Percentiles rank a stretch among this genome's conserved stretches.
phyloP scores from a whole-genome alignment of 1,140 invertebrate genomes.

The Antheraea mylitta region DNA sequence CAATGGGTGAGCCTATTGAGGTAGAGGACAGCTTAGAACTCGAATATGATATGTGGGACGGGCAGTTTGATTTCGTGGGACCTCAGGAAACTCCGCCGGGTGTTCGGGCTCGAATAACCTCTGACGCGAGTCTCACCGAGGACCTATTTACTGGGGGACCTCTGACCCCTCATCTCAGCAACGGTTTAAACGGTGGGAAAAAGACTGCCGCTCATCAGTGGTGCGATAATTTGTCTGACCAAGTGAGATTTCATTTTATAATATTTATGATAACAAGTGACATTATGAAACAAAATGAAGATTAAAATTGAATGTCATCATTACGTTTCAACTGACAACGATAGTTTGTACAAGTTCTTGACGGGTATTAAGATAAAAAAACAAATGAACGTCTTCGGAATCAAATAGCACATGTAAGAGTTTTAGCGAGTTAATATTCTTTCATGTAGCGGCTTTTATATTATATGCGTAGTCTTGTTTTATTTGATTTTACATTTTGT shows the following conservation, averaged over 20 bases:
- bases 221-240: slow-evolving; percentile 79
- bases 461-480: no score
- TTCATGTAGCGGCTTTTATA: no score
- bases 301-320: neutral
- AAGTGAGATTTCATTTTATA: slow-evolving; percentile 61
- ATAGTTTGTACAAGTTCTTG: neutral
- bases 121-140: slow-evolving; percentile 63
- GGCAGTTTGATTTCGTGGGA: slow-evolving; percentile 91
- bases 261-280: neutral
- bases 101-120: slow-evolving; percentile 46
- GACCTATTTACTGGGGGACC: slow-evolving; percentile 70
- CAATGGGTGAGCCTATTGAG: slow-evolving; percentile 66
- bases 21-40: slow-evolving; percentile 81
- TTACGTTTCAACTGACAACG: neutral
- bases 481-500: no score
- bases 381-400: neutral
- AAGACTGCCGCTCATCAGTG: slow-evolving; percentile 78
- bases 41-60: slow-evolving; percentile 92
- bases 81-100: slow-evolving; percentile 60
- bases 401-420: neutral
- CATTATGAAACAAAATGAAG: neutral
- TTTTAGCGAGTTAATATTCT: no score
- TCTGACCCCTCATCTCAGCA: slow-evolving; percentile 69
- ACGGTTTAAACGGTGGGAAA: slow-evolving; percentile 76
- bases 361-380: neutral